A percentile compares a stretch with the other conserved stretches of the same genome.
phyloP scores from a whole-genome alignment of 2,888 invertebrate genomes.

The Calliscelio sp. region DNA sequence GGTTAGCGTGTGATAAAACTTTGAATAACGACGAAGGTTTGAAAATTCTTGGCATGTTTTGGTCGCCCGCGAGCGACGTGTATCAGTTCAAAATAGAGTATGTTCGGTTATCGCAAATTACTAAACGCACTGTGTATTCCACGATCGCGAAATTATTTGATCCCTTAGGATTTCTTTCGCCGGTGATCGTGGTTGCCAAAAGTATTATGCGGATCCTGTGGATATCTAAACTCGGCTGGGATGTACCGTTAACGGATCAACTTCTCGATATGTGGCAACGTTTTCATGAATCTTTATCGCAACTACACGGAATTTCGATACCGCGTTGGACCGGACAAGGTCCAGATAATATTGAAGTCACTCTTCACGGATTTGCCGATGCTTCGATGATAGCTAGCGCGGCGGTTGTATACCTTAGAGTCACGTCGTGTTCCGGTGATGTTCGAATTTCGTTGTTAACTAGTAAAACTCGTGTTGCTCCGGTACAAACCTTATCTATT shows the following conservation, averaged over 20 bases:
- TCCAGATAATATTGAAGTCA: not conserved
- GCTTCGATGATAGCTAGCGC: not conserved
- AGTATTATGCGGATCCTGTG: no score
- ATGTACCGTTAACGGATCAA: no score
- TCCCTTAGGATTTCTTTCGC: no score
- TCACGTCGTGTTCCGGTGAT: not conserved
- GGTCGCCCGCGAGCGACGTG: not conserved
- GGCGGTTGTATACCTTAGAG: not conserved
- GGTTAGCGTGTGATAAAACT: not conserved
- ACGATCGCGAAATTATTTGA: not conserved
- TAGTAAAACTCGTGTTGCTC: not conserved
- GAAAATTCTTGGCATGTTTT: not conserved
- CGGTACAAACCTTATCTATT: no score
- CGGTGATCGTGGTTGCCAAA: no score
- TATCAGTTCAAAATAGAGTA: not conserved
- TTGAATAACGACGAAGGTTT: not conserved
- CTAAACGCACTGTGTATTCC: not conserved
- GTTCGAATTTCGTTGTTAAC: not conserved
- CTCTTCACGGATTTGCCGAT: not conserved
- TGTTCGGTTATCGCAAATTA: no score
- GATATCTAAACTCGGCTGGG: no score
- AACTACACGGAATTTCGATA: not conserved
- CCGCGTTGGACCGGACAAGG: conserved; percentile 4
- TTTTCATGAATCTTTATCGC: no score
- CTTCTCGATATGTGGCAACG: no score